A percentile compares a stretch with the other conserved stretches of the same genome.
phyloP scores from a whole-genome alignment of 2,888 invertebrate species.

The Polyommatus icarus region DNA sequence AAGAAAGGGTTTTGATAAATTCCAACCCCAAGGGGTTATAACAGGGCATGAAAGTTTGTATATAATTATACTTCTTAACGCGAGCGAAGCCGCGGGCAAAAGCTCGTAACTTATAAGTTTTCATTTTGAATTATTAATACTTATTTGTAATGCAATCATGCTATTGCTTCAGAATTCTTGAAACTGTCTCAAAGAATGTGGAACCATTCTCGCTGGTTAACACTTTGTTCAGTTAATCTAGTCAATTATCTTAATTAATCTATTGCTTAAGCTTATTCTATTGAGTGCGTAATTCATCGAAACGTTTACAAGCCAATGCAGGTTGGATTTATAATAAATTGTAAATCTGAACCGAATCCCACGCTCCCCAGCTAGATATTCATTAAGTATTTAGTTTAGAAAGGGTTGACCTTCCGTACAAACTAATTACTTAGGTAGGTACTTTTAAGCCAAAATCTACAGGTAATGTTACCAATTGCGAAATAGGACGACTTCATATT shows the following conservation, averaged over 20 bases:
- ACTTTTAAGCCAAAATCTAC: not conserved
- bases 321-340: constrained; percentile 22
- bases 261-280: constrained; percentile 10
- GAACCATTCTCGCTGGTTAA: not conserved
- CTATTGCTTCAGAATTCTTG: not conserved
- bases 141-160: not conserved
- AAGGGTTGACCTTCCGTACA: constrained; percentile 17
- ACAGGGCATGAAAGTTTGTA: too few species aligned
- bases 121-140: not conserved
- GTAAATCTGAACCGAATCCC: constrained; percentile 24
- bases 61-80: too few species aligned
- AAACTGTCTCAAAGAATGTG: not conserved
- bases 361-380: constrained; percentile 2
- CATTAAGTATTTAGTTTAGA: constrained; percentile 26
- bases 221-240: constrained; percentile 14
- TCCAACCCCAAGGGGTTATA: too few species aligned
- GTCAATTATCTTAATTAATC: constrained; percentile 11
- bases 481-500: too few species aligned
- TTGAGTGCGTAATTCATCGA: not conserved
- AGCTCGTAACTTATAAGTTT: too few species aligned
- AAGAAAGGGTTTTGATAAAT: too few species aligned
- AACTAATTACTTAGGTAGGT: not conserved
- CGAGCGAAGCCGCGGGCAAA: too few species aligned
- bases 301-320: constrained; percentile 13
- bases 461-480: not conserved